phyloP scores from a whole-genome alignment of 2,113 vertebrate genomes.

The Pollimyrus isidori region DNA sequence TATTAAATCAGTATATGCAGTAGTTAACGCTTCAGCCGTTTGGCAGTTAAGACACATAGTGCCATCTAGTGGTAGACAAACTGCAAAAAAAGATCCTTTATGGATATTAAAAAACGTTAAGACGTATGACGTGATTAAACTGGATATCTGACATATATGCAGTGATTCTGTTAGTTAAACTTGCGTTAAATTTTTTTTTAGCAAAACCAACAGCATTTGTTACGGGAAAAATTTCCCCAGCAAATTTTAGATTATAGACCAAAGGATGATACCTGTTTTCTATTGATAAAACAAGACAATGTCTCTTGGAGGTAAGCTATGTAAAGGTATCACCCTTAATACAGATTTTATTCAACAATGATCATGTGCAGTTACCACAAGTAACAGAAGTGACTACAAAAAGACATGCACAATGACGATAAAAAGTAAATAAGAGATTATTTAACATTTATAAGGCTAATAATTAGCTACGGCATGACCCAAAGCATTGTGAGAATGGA shows the following conservation, averaged over 20 bases:
- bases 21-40: neutral
- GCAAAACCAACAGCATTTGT: neutral
- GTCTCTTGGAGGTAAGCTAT: too few species aligned
- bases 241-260: neutral
- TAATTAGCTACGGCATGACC: neutral
- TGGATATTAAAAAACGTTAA: neutral
- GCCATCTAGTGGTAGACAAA: neutral
- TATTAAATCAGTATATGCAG: neutral
- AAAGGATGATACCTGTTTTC: neutral
- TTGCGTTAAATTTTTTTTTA: neutral
- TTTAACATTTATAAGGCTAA: neutral
- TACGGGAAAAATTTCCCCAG: neutral
- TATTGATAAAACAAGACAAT: neutral
- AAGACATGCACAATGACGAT: neutral
- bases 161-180: neutral
- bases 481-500: neutral
- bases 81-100: neutral
- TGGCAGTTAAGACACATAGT: neutral
- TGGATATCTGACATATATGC: neutral
- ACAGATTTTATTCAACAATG: neutral
- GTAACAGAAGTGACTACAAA: neutral
- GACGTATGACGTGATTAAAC: neutral
- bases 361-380: neutral
- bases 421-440: neutral
- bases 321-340: neutral